These are phyloP conservation scores for Eupithecia dodoneata DNA, from an alignment of 2,888 invertebrate genomes.

Conservation along the genomic window DNA sequence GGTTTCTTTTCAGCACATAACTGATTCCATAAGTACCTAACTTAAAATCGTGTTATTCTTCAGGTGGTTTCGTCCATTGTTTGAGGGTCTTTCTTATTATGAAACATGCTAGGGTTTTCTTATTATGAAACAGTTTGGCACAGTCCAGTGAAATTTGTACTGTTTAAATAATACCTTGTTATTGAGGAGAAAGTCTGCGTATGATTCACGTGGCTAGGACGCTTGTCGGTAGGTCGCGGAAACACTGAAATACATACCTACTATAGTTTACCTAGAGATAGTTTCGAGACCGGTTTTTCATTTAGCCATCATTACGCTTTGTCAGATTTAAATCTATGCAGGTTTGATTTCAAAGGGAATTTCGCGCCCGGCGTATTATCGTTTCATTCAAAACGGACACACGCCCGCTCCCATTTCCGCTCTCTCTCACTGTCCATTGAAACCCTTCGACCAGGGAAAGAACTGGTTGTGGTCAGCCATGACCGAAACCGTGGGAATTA, in stretches of 20 bases:
- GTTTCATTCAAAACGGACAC: neutral
- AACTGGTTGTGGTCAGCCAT: neutral
- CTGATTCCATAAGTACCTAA: neutral
- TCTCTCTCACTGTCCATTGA: neutral
- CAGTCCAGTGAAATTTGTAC: conserved; percentile 31
- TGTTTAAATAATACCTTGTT: conserved; percentile 24
- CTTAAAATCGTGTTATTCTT: conserved; percentile 19
- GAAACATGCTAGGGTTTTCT: conserved; percentile 36
- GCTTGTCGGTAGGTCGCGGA: neutral
- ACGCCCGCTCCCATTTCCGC: neutral
- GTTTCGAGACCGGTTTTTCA: neutral
- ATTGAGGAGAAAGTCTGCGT: conserved; percentile 15
- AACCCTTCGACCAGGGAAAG: neutral
- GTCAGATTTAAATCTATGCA: neutral
- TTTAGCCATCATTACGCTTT: neutral
- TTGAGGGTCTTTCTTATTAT: conserved; percentile 40
- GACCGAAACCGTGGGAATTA: neutral
- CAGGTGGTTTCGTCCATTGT: conserved; percentile 41
- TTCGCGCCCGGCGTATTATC: neutral
- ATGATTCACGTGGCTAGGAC: conserved; percentile 6
- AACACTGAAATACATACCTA: neutral
- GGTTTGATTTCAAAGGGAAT: neutral
- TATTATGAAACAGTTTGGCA: conserved; percentile 13
- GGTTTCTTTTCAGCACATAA: conserved; percentile 1
- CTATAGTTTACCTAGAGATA: neutral